Evolutionary conservation across 2,113 vertebrate genomes (phyloP).

Genomic region (Microcebus lehilahytsara): DNA sequence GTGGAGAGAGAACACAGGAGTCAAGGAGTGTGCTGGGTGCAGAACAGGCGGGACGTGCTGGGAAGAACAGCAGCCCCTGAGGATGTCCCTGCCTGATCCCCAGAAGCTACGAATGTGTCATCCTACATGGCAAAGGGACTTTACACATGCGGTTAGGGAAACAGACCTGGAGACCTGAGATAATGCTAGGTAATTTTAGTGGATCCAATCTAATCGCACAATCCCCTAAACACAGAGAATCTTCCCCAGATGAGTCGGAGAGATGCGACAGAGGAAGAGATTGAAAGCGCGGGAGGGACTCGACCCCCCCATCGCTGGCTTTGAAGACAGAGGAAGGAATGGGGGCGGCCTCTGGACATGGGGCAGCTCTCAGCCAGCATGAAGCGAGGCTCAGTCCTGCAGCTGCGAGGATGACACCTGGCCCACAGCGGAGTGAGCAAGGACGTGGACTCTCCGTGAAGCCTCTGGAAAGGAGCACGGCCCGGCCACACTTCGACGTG

Average conservation of each 20-base stretch:
- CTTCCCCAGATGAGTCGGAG: not conserved
- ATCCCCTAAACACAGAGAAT: not conserved
- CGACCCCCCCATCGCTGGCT: not conserved
- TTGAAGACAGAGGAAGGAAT: not conserved
- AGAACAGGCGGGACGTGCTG: not conserved
- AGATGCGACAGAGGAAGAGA: not conserved
- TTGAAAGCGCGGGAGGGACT: not conserved
- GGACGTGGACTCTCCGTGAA: rapidly evolving
- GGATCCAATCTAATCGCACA: too few relatives aligned
- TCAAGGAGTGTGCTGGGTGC: too few relatives aligned
- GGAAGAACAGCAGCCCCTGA: not conserved
- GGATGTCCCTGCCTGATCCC: not conserved
- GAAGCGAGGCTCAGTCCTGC: not conserved
- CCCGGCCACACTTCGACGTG: not conserved
- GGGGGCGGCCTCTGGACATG: not conserved
- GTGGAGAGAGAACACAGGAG: not conserved
- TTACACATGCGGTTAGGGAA: not conserved
- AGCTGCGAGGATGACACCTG: not conserved
- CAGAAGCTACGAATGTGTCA: not conserved
- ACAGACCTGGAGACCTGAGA: not conserved
- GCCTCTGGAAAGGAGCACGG: rapidly evolving
- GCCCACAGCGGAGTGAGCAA: not conserved
- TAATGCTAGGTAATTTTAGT: not conserved
- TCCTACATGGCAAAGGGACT: not conserved
- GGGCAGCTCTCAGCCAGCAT: not conserved